Evolutionary conservation across 1,140 invertebrate species (phyloP).

Genomic region (Bombus confusus): DNA sequence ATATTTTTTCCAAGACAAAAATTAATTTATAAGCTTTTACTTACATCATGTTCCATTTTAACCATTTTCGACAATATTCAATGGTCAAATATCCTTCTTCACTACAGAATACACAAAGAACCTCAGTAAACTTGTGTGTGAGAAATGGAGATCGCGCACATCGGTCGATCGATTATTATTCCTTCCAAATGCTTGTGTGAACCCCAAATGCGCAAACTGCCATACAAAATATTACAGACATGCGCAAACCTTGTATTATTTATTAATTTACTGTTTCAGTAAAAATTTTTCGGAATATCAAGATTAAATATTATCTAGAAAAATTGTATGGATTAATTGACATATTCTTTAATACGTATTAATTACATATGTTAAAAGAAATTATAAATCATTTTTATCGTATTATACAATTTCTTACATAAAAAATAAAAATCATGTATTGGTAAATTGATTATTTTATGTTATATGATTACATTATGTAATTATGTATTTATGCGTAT

Average conservation of each 20-base stretch:
- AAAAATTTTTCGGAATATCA: background rate
- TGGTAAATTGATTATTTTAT: background rate
- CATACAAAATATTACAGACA: slow-evolving; percentile 22
- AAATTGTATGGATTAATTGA: background rate
- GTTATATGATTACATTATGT: background rate
- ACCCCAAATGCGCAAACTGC: slow-evolving; percentile 60
- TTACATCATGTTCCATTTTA: slow-evolving; percentile 81
- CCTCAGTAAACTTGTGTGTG: background rate
- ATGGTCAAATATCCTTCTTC: slow-evolving; percentile 1
- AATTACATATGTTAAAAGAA: background rate
- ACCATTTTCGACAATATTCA: slow-evolving; percentile 73
- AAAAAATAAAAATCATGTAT: background rate
- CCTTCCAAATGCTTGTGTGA: slow-evolving; percentile 60
- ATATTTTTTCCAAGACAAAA: background rate
- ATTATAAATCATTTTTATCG: background rate
- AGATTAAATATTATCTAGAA: background rate
- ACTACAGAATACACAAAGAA: slow-evolving; percentile 24
- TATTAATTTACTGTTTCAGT: slow-evolving; percentile 11
- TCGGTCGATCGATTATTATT: slow-evolving; percentile 58
- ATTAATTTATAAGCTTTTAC: slow-evolving; percentile 48
- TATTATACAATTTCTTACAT: background rate
- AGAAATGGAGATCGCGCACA: slow-evolving; percentile 37
- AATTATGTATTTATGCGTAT: background rate
- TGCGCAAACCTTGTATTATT: slow-evolving; percentile 16
- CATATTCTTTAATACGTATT: background rate